phyloP scores from a whole-genome alignment of 2,797 vertebrate genomes.

The Threskiornis aethiopicus region DNA sequence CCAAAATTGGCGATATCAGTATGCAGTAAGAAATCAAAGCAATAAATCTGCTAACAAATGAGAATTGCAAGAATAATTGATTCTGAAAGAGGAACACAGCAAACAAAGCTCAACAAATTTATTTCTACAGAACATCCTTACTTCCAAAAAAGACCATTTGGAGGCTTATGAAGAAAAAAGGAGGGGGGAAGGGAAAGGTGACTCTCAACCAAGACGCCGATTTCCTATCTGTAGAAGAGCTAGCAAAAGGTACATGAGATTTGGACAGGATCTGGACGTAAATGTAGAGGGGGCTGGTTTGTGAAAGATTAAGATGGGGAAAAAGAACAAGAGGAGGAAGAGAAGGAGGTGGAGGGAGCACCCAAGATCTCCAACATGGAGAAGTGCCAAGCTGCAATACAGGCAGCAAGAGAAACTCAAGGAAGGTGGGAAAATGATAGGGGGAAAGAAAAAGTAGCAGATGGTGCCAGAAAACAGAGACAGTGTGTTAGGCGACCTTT shows the following conservation, averaged over 20 bases:
- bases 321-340: neutral
- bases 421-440: neutral
- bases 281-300: neutral
- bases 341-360: neutral
- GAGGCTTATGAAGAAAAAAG: neutral
- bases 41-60: neutral
- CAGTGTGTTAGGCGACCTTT: neutral
- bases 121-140: neutral
- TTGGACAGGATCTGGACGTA: neutral
- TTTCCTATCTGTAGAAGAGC: neutral
- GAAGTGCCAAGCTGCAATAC: neutral
- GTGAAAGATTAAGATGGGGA: neutral
- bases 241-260: neutral
- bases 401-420: neutral
- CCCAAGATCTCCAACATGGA: neutral
- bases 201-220: neutral
- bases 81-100: neutral
- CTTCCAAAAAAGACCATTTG: neutral
- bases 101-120: neutral
- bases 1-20: neutral
- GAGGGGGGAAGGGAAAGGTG: fast-evolving
- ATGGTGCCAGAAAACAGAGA: neutral
- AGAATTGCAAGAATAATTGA: neutral
- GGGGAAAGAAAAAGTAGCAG: neutral
- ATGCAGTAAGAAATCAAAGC: neutral